Evolutionary conservation across 2,113 vertebrate genomes (phyloP), one percentile per base, ranked within the genome.

Genomic region (Tachuris rubrigastra): DNA sequence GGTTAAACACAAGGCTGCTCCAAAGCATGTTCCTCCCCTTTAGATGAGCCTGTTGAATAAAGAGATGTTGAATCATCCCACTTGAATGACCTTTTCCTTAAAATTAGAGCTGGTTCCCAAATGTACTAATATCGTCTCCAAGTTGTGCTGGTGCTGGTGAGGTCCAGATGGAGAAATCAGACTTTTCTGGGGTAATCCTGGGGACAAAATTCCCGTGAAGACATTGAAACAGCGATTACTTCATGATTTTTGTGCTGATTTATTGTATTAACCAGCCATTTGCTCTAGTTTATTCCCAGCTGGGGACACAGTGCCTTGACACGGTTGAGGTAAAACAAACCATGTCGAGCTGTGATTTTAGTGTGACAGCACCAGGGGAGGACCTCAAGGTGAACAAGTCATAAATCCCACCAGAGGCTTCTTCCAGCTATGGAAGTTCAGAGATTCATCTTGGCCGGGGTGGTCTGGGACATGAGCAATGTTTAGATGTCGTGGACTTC

Each of bases 1-100:
- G 86, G 85, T 24, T 72, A 85, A 97, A 94, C 39, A 96, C 76
- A 59, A 93, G 87, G 80, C 33, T 81, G 62, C 63, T 95, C 84
- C 58, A 41, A 76, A 12, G 76, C 67, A 49, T 55, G 78, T 53
- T 49, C 50, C 78, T 46, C 16, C 87, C 82, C 59, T 65, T 87
- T 52, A 84, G 90, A 92, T 71, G 83, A 96, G 93, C 37, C 79
- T 82, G 72, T 35, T 74, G 73, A 86, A 87, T 94, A 93, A 92
- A 90, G 63, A 41, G 24, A 20, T 4, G 17, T n/a, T 19, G 23
- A 72, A 76, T 37, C 84, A 83, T 91, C 62, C 91, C 47, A 18
- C 8, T 28, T 50, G 63, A 50, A 13, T 50, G 17, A 37, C 27
- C 4, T 14, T 30, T 18, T 85, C 67, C 12, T 74, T 59, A 31